These are phyloP conservation scores for Parus major DNA, from an alignment of 2,113 vertebrate species.

Conservation along the genomic window DNA sequence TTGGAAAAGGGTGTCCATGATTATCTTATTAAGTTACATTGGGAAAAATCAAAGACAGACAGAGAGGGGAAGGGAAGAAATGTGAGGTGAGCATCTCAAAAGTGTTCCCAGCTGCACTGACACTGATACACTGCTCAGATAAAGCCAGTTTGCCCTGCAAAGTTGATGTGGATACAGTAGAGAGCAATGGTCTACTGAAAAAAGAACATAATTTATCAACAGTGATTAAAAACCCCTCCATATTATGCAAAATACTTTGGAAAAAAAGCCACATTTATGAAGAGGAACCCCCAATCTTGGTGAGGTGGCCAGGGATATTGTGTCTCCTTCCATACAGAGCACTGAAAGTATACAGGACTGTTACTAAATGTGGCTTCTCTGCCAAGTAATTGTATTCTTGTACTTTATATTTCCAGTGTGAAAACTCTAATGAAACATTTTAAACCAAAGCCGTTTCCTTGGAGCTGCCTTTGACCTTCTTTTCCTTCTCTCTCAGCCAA, in stretches of 20 bases:
- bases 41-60: neutral
- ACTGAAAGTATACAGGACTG: neutral
- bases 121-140: neutral
- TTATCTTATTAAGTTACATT: neutral
- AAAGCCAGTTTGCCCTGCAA: neutral
- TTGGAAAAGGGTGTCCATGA: neutral
- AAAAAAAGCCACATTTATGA: neutral
- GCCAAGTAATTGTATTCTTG: slow-evolving; percentile 10
- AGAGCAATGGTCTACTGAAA: neutral
- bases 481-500: slow-evolving; percentile 12
- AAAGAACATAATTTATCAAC: neutral
- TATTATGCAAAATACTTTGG: neutral
- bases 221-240: neutral
- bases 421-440: slow-evolving; percentile 49
- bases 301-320: neutral
- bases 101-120: neutral
- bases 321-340: neutral
- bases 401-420: slow-evolving; percentile 21
- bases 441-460: slow-evolving; percentile 58
- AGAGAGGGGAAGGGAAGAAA: neutral
- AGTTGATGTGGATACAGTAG: neutral
- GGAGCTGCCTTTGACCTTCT: slow-evolving; percentile 61
- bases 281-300: neutral
- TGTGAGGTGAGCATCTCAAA: neutral
- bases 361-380: neutral